These are phyloP conservation scores for Sycon ciliatum DNA, from an alignment of 37 sponge, comb jelly and placozoan genomes.

Conservation along the genomic window DNA sequence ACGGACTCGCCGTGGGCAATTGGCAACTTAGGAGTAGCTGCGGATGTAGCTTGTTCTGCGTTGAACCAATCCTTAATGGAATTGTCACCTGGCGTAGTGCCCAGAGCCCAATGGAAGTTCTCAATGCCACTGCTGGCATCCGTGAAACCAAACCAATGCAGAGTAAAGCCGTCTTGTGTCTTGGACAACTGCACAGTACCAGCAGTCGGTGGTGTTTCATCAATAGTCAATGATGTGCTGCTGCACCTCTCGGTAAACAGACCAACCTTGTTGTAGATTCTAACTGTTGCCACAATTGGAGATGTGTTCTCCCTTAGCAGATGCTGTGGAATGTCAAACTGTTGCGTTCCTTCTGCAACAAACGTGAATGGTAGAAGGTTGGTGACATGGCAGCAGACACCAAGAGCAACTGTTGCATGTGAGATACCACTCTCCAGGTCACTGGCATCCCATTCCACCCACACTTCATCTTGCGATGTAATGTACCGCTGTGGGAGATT, in stretches of 20 bases:
- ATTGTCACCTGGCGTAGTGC: not conserved
- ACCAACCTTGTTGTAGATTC: not conserved
- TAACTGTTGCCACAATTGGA: not conserved
- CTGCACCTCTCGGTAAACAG: no score
- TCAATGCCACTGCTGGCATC: constrained; percentile 1
- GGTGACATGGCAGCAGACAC: not conserved
- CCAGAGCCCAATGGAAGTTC: not conserved
- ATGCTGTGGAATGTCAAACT: not conserved
- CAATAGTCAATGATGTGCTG: no score
- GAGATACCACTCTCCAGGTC: not conserved
- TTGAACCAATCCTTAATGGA: not conserved
- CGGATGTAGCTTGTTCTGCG: not conserved
- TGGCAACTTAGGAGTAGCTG: not conserved
- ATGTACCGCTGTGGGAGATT: not conserved
- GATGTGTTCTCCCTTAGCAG: not conserved
- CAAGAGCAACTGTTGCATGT: not conserved
- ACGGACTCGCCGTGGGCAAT: not conserved
- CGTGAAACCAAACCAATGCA: not conserved
- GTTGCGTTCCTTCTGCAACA: not conserved
- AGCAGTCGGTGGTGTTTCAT: no score
- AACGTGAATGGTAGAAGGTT: not conserved
- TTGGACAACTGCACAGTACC: no score
- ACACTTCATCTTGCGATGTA: not conserved
- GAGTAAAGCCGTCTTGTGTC: no score
- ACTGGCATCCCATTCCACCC: not conserved